Conservation (phyloP, 2,797 vertebrate genomes). For the Mallotus villosus region DNA sequence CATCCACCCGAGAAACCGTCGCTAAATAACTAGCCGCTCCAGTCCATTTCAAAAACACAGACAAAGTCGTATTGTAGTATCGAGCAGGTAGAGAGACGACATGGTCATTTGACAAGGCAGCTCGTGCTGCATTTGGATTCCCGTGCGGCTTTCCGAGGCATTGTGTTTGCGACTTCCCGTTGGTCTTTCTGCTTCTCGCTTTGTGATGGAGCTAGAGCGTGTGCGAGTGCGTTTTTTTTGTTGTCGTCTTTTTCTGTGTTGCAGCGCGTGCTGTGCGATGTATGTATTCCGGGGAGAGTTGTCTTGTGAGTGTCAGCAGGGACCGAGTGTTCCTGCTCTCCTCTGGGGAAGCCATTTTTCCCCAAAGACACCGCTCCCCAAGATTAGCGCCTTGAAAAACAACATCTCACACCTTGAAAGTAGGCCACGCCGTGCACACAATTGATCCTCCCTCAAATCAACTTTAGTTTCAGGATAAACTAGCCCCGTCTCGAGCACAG, state of each 20-base stretch:
- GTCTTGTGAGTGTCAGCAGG: constrained; percentile 49
- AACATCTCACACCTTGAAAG: constrained; percentile 65
- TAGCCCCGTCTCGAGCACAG: not conserved
- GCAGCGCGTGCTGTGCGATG: constrained; percentile 7
- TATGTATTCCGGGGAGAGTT: constrained; percentile 48
- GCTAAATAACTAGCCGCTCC: not conserved
- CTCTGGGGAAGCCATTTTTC: constrained; percentile 49
- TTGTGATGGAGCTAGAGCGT: not conserved
- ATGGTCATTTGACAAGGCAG: too few relatives aligned
- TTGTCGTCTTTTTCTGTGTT: constrained; percentile 14
- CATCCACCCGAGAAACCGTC: not conserved
- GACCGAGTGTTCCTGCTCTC: constrained; percentile 47
- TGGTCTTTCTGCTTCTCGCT: too few relatives aligned
- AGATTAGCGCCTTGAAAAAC: constrained; percentile 69
- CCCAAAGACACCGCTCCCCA: constrained; percentile 60
- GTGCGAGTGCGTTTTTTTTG: too few relatives aligned
- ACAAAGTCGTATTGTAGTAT: not conserved
- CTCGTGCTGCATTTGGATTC: too few relatives aligned
- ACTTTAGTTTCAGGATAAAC: constrained; percentile 44
- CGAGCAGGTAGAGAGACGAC: not conserved
- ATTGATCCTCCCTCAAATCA: constrained; percentile 49
- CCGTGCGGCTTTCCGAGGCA: too few relatives aligned
- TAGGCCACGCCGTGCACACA: constrained; percentile 64
- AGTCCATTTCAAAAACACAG: not conserved
- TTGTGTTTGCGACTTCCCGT: too few relatives aligned